These are phyloP conservation scores for Tethya wilhelma DNA, from an alignment of 37 sponge, comb jelly and placozoan species.

Conservation along the genomic window DNA sequence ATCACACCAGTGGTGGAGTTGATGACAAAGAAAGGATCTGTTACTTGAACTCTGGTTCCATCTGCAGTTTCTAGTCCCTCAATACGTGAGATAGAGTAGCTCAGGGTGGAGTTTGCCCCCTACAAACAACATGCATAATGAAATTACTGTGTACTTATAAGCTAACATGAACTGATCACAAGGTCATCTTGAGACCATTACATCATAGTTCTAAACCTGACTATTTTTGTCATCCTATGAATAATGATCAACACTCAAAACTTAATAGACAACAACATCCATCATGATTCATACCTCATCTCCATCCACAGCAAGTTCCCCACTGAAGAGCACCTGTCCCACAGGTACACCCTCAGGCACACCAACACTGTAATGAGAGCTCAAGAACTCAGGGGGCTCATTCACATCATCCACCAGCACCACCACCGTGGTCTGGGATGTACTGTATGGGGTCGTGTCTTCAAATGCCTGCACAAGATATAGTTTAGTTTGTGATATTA, in stretches of 20 bases:
- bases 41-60: slow-evolving; percentile 11
- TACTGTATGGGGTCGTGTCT: background rate
- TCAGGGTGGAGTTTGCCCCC: slow-evolving; percentile 7
- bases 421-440: slow-evolving; percentile 21
- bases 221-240: too few relatives aligned
- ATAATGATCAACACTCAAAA: too few relatives aligned
- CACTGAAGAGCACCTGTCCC: slow-evolving; percentile 12
- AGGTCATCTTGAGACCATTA: too few relatives aligned
- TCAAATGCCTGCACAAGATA: background rate
- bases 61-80: slow-evolving; percentile 13
- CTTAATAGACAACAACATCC: background rate
- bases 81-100: background rate
- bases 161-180: too few relatives aligned
- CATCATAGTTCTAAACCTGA: too few relatives aligned
- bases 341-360: slow-evolving; percentile 18
- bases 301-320: slow-evolving; percentile 10
- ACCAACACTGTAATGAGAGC: slow-evolving; percentile 30
- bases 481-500: background rate
- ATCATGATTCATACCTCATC: slow-evolving; percentile 12
- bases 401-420: slow-evolving; percentile 44
- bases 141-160: too few relatives aligned
- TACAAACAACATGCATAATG: background rate
- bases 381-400: slow-evolving; percentile 51
- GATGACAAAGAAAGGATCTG: slow-evolving; percentile 31
- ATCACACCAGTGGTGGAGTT: slow-evolving; percentile 40